Conservation (phyloP, 1,140 invertebrate genomes). For the Brachionus plicatilis region DNA sequence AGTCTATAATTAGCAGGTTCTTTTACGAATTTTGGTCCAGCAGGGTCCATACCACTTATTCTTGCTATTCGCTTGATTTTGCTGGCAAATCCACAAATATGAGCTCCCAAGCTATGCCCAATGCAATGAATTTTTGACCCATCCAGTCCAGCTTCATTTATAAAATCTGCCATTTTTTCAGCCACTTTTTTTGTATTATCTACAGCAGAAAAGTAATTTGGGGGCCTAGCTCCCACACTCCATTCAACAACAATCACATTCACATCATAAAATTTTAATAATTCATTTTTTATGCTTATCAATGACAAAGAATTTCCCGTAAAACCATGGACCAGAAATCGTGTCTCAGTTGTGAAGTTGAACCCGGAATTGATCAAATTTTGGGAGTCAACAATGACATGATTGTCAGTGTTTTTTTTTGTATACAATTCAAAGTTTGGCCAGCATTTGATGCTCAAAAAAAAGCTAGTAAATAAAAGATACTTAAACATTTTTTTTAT, state of each 20-base stretch:
- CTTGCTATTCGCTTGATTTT: constrained; percentile 72
- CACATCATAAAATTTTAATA: constrained; percentile 42
- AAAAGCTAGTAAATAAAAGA: not conserved
- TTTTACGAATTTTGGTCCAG: constrained; percentile 80
- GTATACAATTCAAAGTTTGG: constrained; percentile 29
- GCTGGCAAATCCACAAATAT: constrained; percentile 77
- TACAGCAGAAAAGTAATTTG: constrained; percentile 64
- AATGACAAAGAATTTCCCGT: constrained; percentile 35
- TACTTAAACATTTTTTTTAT: not conserved
- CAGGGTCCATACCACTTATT: constrained; percentile 77
- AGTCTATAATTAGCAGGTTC: constrained; percentile 71
- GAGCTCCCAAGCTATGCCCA: constrained; percentile 83
- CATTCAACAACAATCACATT: constrained; percentile 35
- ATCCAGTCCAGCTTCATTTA: constrained; percentile 36
- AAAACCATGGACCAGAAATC: constrained; percentile 24
- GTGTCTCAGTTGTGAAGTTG: not conserved
- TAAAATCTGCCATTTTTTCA: constrained; percentile 70
- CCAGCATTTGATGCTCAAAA: not conserved
- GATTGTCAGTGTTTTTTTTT: not conserved
- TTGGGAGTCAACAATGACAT: not conserved
- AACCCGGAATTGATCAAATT: not conserved
- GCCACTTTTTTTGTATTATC: constrained; percentile 71
- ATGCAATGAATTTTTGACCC: constrained; percentile 64
- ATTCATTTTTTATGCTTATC: constrained; percentile 45
- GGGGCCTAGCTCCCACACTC: not conserved